A percentile compares a stretch with the other conserved stretches of the same genome.
Conservation (phyloP, 2,113 vertebrate genomes). For the Ceuthmochares aereus region DNA sequence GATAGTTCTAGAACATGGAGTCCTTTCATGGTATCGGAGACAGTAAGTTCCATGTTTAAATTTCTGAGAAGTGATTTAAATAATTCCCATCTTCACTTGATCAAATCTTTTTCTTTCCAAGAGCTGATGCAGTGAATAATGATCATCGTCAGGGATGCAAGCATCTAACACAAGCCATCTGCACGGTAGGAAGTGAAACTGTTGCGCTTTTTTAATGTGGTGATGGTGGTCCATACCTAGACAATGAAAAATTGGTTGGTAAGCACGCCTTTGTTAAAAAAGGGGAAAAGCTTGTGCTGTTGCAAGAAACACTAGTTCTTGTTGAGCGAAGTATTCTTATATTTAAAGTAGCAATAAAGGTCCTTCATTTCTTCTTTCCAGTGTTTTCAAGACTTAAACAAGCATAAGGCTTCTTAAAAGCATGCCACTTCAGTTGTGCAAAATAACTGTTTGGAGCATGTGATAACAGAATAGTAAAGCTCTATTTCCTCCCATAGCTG, state of each 20-base stretch:
- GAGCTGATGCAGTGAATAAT: slow-evolving; percentile 85
- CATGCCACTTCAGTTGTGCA: accelerated
- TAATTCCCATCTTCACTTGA: neutral
- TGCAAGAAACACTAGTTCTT: neutral
- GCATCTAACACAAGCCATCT: slow-evolving; percentile 89
- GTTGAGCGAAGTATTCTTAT: neutral
- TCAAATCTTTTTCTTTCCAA: slow-evolving; percentile 70
- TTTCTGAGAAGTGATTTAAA: neutral
- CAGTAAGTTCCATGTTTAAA: slow-evolving; percentile 82
- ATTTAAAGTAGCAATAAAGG: neutral
- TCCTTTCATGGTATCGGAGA: slow-evolving; percentile 90
- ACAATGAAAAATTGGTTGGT: neutral
- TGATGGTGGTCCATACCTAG: neutral
- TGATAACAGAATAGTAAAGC: neutral
- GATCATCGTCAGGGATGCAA: slow-evolving; percentile 90
- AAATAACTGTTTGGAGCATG: neutral
- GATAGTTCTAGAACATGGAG: slow-evolving; percentile 90
- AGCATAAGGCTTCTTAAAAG: neutral
- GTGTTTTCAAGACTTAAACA: neutral
- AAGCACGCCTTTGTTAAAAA: neutral
- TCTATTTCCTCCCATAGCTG: neutral
- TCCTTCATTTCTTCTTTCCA: neutral
- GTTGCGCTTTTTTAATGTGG: neutral
- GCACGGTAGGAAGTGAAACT: slow-evolving; percentile 82
- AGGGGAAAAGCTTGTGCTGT: neutral